These are phyloP conservation scores for Coleophora flavipennella DNA, from an alignment of 2,888 invertebrate genomes.

Conservation along the genomic window DNA sequence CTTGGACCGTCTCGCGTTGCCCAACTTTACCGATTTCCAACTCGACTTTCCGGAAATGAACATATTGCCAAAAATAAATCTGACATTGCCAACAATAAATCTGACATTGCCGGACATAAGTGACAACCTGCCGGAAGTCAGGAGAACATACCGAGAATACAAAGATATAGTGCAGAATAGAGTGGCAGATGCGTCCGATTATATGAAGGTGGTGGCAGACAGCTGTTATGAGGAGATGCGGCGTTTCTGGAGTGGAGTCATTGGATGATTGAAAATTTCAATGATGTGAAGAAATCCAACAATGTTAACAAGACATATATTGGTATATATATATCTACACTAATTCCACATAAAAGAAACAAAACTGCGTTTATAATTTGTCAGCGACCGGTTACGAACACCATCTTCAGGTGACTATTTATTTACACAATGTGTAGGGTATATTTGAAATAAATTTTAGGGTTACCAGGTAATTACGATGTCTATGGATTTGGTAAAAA, in stretches of 20 bases:
- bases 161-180: conserved; percentile 64
- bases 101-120: conserved; percentile 43
- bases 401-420: too few relatives aligned
- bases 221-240: conserved; percentile 65
- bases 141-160: conserved; percentile 50
- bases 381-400: too few relatives aligned
- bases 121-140: conserved; percentile 48
- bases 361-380: too few relatives aligned
- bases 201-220: conserved; percentile 61
- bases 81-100: conserved; percentile 39
- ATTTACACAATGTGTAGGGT: too few relatives aligned
- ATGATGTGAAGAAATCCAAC: too few relatives aligned
- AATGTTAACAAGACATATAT: too few relatives aligned
- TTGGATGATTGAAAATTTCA: conserved; percentile 33
- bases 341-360: too few relatives aligned
- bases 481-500: too few relatives aligned
- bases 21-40: too few relatives aligned
- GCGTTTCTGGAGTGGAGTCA: conserved; percentile 46
- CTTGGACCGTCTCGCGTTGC: conserved; percentile 51
- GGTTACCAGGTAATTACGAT: too few relatives aligned
- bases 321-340: too few relatives aligned
- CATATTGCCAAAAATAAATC: conserved; percentile 27
- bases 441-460: too few relatives aligned
- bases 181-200: conserved; percentile 64
- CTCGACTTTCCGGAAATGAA: conserved; percentile 35